Percentiles rank a stretch among this genome's conserved stretches.
Conservation (phyloP, 2,888 invertebrate species). For the Serrognathus titanus region DNA sequence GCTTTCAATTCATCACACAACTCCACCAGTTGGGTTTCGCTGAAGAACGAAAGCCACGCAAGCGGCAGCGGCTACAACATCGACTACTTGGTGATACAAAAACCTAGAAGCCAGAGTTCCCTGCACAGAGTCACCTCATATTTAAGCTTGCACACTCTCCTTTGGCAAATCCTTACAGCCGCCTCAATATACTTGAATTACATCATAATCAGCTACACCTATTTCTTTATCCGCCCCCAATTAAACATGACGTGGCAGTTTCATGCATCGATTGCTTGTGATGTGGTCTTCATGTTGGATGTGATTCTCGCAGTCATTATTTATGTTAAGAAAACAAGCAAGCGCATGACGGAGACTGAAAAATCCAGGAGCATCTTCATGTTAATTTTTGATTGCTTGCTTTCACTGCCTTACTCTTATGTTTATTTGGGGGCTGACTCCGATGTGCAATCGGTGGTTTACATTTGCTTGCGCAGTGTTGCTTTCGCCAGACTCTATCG, state of each 20-base stretch:
- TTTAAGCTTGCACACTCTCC: slow-evolving; percentile 5
- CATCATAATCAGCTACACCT: slow-evolving; percentile 5
- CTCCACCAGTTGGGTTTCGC: slow-evolving; percentile 18
- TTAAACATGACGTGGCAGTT: slow-evolving; percentile 7
- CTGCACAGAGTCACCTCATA: slow-evolving; percentile 2
- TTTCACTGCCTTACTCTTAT: slow-evolving; percentile 8
- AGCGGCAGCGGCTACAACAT: slow-evolving; percentile 5
- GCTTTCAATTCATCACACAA: slow-evolving; percentile 11
- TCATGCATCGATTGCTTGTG: slow-evolving; percentile 1
- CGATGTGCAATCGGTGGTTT: background rate
- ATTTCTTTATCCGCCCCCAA: slow-evolving; percentile 7
- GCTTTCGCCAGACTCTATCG: slow-evolving; percentile 13
- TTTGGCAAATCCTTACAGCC: slow-evolving; percentile 7
- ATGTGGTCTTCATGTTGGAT: slow-evolving; percentile 8
- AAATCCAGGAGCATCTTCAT: background rate
- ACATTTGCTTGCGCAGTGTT: slow-evolving; percentile 5
- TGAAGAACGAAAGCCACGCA: slow-evolving; percentile 1
- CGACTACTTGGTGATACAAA: slow-evolving; percentile 16
- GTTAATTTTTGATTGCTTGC: slow-evolving; percentile 3
- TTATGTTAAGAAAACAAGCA: background rate
- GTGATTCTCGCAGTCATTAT: background rate
- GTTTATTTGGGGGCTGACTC: background rate
- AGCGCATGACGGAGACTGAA: background rate
- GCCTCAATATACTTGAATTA: background rate
- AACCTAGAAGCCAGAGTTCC: slow-evolving; percentile 6